Percentiles rank a stretch among this genome's conserved stretches.
Evolutionary conservation across 2,113 vertebrate species (phyloP).

Genomic region (Lasiurus borealis): DNA sequence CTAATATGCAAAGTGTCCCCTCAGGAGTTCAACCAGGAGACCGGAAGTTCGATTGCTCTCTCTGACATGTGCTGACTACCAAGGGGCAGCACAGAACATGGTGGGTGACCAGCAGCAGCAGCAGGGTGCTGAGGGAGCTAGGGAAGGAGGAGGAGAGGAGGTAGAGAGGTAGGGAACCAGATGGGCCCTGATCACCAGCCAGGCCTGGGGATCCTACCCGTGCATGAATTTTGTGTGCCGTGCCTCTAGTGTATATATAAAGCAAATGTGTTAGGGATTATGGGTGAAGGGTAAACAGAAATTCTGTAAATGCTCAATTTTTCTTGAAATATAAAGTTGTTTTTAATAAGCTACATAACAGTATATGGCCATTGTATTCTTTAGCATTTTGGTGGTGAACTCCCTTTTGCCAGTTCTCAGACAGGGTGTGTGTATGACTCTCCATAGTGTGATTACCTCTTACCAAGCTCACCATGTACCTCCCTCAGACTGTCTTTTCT

Average conservation of each 20-base stretch:
- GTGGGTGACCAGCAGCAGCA: too few relatives aligned
- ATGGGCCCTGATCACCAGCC: too few relatives aligned
- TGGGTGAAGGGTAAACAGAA: background rate
- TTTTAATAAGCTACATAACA: conserved; percentile 23
- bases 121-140: too few relatives aligned
- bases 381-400: background rate
- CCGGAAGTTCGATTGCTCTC: too few relatives aligned
- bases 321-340: conserved; percentile 12
- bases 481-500: background rate
- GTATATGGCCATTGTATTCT: background rate
- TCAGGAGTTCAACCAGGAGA: too few relatives aligned
- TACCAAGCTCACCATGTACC: background rate
- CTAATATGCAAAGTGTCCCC: too few relatives aligned
- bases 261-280: background rate
- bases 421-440: background rate
- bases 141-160: too few relatives aligned
- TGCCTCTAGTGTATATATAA: background rate
- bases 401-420: background rate
- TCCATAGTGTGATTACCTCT: background rate
- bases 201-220: too few relatives aligned
- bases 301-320: background rate
- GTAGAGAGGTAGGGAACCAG: too few relatives aligned
- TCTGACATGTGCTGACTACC: too few relatives aligned
- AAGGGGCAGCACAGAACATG: too few relatives aligned
- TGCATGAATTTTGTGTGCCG: too few relatives aligned